Evolutionary conservation across 2,888 invertebrate genomes (phyloP), one percentile per base, ranked within the genome.

Genomic region (Lasioglossum morio): DNA sequence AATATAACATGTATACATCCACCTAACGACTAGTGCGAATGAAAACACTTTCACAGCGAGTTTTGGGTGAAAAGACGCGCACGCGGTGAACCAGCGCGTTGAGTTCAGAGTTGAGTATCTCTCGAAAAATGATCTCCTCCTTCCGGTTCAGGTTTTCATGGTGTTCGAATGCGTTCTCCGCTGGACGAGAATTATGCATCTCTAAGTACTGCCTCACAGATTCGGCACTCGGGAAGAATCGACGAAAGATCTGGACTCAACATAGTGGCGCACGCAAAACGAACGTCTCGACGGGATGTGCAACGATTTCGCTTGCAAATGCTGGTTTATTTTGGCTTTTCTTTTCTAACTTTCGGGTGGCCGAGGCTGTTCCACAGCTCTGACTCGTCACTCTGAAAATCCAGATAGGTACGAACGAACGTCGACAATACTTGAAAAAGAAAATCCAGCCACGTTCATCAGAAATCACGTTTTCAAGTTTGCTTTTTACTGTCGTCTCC

Each of bases 21-120:
- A 90, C 48, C 82, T 88, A 88, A 87, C 86, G 78, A 88, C 86
- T 89, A 90, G 87, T 82, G 81, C 90, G 86, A 90, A 90, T 88
- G 81, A 84, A 69, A 84, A 86, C 84, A 82, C 80, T 83, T 88
- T 79, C 77, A 69, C 81, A 89, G 79, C 86, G 82, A 86, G 79
- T 72, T 72, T 69, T 86, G 83, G 73, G 37, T 80, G 74, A 86
- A 83, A 88, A 78, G 86, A 78, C 63, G 63, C 63, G 63, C 63
- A 63, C 63, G 63, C 30, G 30, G 63, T 85, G 79, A 89, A 89
- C 79, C 88, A 77, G 77, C 84, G 77, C 84, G 79, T 81, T 82
- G 82, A 86, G 82, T 76, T 83, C 78, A 70, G 60, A 80, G 69
- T 80, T 79, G 69, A 76, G 60, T 78, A 77, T 76, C 46, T 40